Evolutionary conservation across 1,140 invertebrate species (phyloP), one percentile per base, ranked within the genome.

Genomic region (Zaprionus inermis): DNA sequence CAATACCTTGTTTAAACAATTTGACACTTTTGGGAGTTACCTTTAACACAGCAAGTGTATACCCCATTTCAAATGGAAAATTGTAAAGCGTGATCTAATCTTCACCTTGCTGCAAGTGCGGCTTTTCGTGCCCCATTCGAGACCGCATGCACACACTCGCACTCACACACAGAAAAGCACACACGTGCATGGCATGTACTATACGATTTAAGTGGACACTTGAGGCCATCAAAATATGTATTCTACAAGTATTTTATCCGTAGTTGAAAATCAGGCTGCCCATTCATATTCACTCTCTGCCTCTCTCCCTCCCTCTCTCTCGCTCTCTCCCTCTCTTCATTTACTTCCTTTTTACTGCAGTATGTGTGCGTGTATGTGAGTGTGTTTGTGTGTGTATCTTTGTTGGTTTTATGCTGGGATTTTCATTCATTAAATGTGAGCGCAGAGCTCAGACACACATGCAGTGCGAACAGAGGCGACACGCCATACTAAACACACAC

Each of bases 381-480:
- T 65, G 51, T 61, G 68, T 59, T 24, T 57, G n/a, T 44, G 30
- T 66, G 72, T 76, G 80, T 90, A 70, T 81, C 73, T 78, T 66
- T 65, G 81, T 63, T 72, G 78, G 63, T 76, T 44, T 44, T 24
- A 59, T 78, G 75, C 66, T 81, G 67, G 81, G 81, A 86, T 89
- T 80, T 88, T 88, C 84, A 88, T 88, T 88, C 84, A 88, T 88
- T 88, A 89, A 88, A 88, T 71, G 71, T 57, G 71, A 76, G 44
- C 81, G 74, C 81, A 79, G 67, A 66, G 63, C 72, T 52, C 46
- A 81, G 59, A 58, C 16, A 38, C 41, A 38, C n/a, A 59, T 36
- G 64, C 67, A 73, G 41, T 55, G 32, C 16, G 14, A n/a, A 14
- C 52, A 4, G 32, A 18, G 56, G 46, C 57, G 67, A 61, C 68